These are phyloP conservation scores for Oryzias melastigma DNA, from an alignment of 2,113 vertebrate genomes.

Conservation along the genomic window DNA sequence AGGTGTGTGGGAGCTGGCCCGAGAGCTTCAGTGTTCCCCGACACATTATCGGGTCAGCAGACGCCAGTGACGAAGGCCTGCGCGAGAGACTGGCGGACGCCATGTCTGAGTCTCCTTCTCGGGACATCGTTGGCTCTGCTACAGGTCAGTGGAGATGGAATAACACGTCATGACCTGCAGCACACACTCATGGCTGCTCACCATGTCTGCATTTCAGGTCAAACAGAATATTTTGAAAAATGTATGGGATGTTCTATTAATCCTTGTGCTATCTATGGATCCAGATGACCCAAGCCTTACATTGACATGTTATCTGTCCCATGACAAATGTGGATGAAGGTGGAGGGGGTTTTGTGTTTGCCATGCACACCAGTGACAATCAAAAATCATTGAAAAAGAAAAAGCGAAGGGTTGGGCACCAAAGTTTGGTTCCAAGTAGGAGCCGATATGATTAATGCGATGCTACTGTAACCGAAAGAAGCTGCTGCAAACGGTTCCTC, in stretches of 20 bases:
- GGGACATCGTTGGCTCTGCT: constrained; percentile 91
- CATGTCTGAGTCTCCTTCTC: constrained; percentile 94
- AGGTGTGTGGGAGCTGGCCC: constrained; percentile 97
- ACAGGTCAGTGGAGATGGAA: constrained; percentile 83
- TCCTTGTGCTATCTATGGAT: too few relatives aligned
- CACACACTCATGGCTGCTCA: not conserved
- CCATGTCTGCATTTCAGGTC: not conserved
- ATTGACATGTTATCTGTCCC: too few relatives aligned
- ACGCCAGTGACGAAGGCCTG: constrained; percentile 90
- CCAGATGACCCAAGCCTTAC: too few relatives aligned
- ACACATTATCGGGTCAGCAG: constrained; percentile 86
- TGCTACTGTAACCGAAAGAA: too few relatives aligned
- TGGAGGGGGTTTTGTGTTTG: too few relatives aligned
- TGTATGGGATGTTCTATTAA: not conserved
- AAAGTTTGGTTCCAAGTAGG: too few relatives aligned
- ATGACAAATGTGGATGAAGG: too few relatives aligned
- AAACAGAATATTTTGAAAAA: not conserved
- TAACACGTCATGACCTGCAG: not conserved
- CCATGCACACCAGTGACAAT: too few relatives aligned
- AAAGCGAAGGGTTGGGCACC: too few relatives aligned
- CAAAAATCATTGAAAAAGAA: too few relatives aligned
- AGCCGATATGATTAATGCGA: too few relatives aligned
- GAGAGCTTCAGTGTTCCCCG: constrained; percentile 93
- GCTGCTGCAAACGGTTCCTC: too few relatives aligned
- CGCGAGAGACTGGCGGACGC: constrained; percentile 93